Evolutionary conservation across 2,113 vertebrate genomes (phyloP).

Genomic region (Microcebus tavaratra): DNA sequence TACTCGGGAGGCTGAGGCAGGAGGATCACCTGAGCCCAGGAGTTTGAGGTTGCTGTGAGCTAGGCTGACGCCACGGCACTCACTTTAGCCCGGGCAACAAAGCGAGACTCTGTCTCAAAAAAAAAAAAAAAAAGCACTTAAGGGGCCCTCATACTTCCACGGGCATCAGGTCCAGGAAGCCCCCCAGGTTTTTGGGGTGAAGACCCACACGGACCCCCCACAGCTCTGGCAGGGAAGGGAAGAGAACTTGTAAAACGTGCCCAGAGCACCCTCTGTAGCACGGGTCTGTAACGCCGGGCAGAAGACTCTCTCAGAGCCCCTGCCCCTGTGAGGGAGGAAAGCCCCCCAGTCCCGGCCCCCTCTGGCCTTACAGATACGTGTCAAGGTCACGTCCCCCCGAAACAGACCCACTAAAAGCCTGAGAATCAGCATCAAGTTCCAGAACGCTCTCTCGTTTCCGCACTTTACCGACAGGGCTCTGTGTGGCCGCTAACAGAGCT

Average conservation of each 20-base stretch:
- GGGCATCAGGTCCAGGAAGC: background rate
- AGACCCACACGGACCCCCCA: background rate
- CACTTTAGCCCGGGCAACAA: too few species aligned
- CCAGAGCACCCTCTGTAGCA: too few species aligned
- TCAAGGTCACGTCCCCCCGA: background rate
- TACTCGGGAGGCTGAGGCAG: too few species aligned
- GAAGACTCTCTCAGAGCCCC: background rate
- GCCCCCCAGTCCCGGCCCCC: background rate
- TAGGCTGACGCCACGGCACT: too few species aligned
- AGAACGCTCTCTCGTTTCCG: background rate
- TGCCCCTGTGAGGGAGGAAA: background rate
- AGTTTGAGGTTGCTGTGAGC: too few species aligned
- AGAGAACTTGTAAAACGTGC: background rate
- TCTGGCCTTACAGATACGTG: background rate
- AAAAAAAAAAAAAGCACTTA: background rate
- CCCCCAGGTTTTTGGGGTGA: too few species aligned
- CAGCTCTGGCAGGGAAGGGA: background rate
- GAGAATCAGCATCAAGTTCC: background rate
- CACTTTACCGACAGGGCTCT: too few species aligned
- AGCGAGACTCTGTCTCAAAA: too few species aligned
- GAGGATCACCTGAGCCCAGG: too few species aligned
- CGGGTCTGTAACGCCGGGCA: background rate
- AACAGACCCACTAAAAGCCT: background rate
- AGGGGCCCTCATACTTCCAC: accelerated
- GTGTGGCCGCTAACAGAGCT: background rate